Evolutionary conservation across 1,140 invertebrate species (phyloP).

Genomic region (Drosophila truncata): DNA sequence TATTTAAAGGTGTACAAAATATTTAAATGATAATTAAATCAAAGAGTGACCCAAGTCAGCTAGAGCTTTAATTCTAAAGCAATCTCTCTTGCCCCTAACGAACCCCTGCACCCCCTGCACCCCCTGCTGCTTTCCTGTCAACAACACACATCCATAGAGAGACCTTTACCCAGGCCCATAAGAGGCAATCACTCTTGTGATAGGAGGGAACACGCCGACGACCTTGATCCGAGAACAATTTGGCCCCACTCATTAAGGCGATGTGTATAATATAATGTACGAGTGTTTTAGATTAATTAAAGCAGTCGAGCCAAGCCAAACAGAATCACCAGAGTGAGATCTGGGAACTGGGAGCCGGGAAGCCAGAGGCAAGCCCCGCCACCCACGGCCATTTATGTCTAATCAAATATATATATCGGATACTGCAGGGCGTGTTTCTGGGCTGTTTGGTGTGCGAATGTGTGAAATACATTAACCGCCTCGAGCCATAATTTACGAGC

Average conservation of each 20-base stretch:
- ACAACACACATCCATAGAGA: slow-evolving; percentile 1
- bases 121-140: slow-evolving; percentile 1
- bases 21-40: background rate
- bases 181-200: slow-evolving; percentile 47
- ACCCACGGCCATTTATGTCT: slow-evolving; percentile 42
- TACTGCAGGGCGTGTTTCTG: slow-evolving; percentile 12
- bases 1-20: background rate
- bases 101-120: background rate
- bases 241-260: slow-evolving; percentile 43
- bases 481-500: slow-evolving; percentile 46
- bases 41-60: background rate
- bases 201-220: slow-evolving; percentile 20
- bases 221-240: slow-evolving; percentile 52
- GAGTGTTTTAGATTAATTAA: slow-evolving; percentile 72
- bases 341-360: slow-evolving; percentile 16
- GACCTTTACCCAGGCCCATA: slow-evolving; percentile 26
- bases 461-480: slow-evolving; percentile 41
- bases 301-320: slow-evolving; percentile 62
- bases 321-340: slow-evolving; percentile 12
- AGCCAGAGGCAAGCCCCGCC: slow-evolving; percentile 13
- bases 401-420: slow-evolving; percentile 58
- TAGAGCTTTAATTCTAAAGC: slow-evolving; percentile 1
- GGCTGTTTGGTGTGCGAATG: slow-evolving; percentile 27
- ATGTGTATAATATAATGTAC: slow-evolving; percentile 56
- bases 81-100: background rate